Evolutionary conservation across 2,888 invertebrate species (phyloP), one percentile per base, ranked within the genome.

Genomic region (Cryptophagus acutangulus): DNA sequence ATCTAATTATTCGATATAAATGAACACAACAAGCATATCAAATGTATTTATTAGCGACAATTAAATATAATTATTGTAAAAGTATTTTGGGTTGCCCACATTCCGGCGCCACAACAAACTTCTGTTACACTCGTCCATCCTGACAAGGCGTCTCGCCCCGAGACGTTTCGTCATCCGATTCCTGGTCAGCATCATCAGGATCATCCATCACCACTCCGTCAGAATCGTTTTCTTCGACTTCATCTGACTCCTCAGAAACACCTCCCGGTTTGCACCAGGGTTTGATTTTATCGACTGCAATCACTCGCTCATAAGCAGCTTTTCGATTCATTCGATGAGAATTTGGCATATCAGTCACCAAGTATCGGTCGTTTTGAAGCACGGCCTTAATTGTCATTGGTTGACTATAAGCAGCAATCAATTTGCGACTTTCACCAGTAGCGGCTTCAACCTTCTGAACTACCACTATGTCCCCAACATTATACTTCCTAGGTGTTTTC

Each of bases 281-380:
- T 9, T 39, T 38, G 35, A 49, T 45, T n/a, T 36, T 39, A 36
- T 53, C 51, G 1, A 49, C 44, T 2, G 51, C 45, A 8, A 53
- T 29, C 6, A 44, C 46, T n/a, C 38, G 46, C 13, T 46, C 42
- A 36, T 53, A 53, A 3, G 33, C 41, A 6, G 43, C 28, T 25
- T 17, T 17, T 30, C 36, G 18, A 1, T 15, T 28, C 2, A 40
- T 48, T 13, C 51, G 17, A 10, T 35, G 24, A 2, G 41, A 44
- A 16, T 38, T 36, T n/a, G 18, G n/a, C 36, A 51, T 43, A 25
- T 49, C 48, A 17, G 28, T 15, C 4, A 52, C 46, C 9, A 41
- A 6, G 28, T 52, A 52, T 15, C 49, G 18, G 30, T 52, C 52
- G 30, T 48, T 48, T 5, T 42, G 41, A 26, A 50, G 20, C 2